Percentiles rank a stretch among this genome's conserved stretches.
Evolutionary conservation across 2,113 vertebrate genomes (phyloP).

Genomic region (Oryctolagus cuniculus): mOryCun1.1 NC_091452.1:9902501-9903000

Average conservation of each 20-base stretch:
- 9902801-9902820: background rate
- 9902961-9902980: background rate
- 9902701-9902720: background rate
- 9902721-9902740: too few relatives aligned
- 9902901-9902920: background rate
- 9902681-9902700: background rate
- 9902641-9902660: background rate
- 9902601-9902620: background rate
- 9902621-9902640: background rate
- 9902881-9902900: background rate
- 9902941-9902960: background rate
- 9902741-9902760: background rate
- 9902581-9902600: background rate
- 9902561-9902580: background rate
- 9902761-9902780: background rate
- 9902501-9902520: background rate
- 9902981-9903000: conserved; percentile 1
- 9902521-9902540: background rate
- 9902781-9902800: background rate
- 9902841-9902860: background rate
- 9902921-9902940: background rate
- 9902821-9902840: background rate
- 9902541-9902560: background rate
- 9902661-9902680: background rate
- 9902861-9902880: background rate